Percentiles rank a stretch among this genome's conserved stretches.
Evolutionary conservation across 2,797 vertebrate genomes (phyloP).

Genomic region (Poeciliopsis turneri): DNA sequence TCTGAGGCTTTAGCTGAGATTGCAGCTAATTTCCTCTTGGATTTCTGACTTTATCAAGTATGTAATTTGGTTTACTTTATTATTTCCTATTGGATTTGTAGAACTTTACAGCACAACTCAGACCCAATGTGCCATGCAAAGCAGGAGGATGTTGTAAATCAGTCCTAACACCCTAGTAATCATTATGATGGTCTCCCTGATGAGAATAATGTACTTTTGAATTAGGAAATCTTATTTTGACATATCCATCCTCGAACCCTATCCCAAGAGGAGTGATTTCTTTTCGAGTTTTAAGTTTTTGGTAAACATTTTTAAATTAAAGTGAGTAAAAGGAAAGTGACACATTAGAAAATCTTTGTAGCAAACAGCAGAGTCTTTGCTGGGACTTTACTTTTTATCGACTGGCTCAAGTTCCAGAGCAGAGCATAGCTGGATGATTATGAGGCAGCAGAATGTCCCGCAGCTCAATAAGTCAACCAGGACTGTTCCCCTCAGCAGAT

Average conservation of each 20-base stretch:
- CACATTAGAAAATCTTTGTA: background rate
- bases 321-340: background rate
- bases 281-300: background rate
- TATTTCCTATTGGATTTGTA: too few relatives aligned
- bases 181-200: background rate
- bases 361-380: slow-evolving; percentile 4
- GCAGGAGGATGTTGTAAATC: too few relatives aligned
- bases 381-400: slow-evolving; percentile 37
- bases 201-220: background rate
- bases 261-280: background rate
- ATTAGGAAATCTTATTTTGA: background rate
- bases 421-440: slow-evolving; percentile 41
- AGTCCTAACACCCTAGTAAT: background rate
- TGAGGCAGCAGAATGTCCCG: slow-evolving; percentile 50
- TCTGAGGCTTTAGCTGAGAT: background rate
- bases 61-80: background rate
- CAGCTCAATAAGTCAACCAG: slow-evolving; percentile 68
- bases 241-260: background rate
- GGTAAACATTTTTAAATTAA: background rate
- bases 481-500: slow-evolving; percentile 73
- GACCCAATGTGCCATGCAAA: too few relatives aligned
- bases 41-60: background rate
- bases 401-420: slow-evolving; percentile 34
- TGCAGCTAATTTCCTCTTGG: background rate
- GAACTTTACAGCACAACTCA: too few relatives aligned